Percentiles rank a stretch among this genome's conserved stretches.
These are phyloP conservation scores for Lepilemur septentrionalis DNA, from an alignment of 2,797 vertebrate genomes.

Conservation along the genomic window DNA sequence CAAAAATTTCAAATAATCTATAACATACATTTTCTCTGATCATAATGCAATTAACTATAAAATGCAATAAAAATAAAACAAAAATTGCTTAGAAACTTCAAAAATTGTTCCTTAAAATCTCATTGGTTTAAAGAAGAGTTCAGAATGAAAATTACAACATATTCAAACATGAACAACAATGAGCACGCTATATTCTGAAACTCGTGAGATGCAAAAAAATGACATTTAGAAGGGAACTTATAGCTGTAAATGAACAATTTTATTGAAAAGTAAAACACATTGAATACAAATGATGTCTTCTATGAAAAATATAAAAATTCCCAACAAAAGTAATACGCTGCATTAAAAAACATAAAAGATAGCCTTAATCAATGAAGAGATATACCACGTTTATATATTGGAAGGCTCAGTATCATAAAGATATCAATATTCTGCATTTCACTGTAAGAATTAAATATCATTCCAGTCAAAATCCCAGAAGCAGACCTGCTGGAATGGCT, in stretches of 20 bases:
- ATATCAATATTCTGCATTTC: not conserved
- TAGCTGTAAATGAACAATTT: not conserved
- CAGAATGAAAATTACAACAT: not conserved
- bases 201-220: not conserved
- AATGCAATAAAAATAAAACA: not conserved
- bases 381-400: not conserved
- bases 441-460: not conserved
- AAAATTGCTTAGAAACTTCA: not conserved
- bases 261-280: not conserved
- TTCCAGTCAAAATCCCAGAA: not conserved
- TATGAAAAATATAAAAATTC: not conserved
- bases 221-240: not conserved
- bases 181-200: not conserved
- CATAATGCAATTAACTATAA: not conserved
- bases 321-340: not conserved
- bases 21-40: not conserved
- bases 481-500: no score
- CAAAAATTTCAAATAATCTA: not conserved
- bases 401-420: not conserved
- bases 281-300: not conserved
- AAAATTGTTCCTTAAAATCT: not conserved
- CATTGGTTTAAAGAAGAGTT: not conserved
- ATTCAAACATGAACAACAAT: not conserved
- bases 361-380: not conserved
- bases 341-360: not conserved